Conservation (phyloP, 2,797 vertebrate species). For the Rhyacichthys aspro region DNA sequence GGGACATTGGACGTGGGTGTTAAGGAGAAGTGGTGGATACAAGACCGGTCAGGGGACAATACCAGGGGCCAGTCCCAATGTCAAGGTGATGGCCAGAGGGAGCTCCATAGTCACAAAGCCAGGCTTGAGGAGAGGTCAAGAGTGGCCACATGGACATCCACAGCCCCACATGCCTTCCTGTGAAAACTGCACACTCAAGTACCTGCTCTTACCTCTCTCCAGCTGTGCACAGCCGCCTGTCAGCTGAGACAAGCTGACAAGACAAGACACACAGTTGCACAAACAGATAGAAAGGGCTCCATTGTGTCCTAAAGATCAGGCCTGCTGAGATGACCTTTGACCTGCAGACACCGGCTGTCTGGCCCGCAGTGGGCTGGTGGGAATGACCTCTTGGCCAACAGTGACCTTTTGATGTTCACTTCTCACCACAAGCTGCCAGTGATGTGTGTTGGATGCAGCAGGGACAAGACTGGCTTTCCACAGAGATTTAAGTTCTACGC, state of each 20-base stretch:
- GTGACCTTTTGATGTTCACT: slow-evolving; percentile 50
- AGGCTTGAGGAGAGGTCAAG: slow-evolving; percentile 30
- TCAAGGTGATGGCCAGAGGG: slow-evolving; percentile 63
- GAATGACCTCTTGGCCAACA: slow-evolving; percentile 47
- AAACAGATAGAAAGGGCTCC: slow-evolving; percentile 33
- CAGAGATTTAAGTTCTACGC: too few species aligned
- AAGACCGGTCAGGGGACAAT: slow-evolving; percentile 39
- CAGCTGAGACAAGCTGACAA: slow-evolving; percentile 45
- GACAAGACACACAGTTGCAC: slow-evolving; percentile 42
- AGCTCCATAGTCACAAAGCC: slow-evolving; percentile 26
- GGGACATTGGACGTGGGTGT: slow-evolving; percentile 51
- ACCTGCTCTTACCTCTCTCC: slow-evolving; percentile 26
- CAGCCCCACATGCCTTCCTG: slow-evolving; percentile 13
- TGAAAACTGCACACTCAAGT: slow-evolving; percentile 20
- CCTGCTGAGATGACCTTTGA: slow-evolving; percentile 58
- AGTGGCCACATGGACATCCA: slow-evolving; percentile 28
- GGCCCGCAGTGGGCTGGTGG: slow-evolving; percentile 54
- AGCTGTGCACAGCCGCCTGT: slow-evolving; percentile 30
- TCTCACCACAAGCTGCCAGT: slow-evolving; percentile 42
- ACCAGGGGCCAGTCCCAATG: slow-evolving; percentile 61
- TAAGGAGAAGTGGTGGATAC: slow-evolving; percentile 13
- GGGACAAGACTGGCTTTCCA: slow-evolving; percentile 12
- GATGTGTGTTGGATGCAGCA: slow-evolving; percentile 9
- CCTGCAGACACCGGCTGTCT: slow-evolving; percentile 51
- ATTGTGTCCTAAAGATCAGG: slow-evolving; percentile 58